Conservation (phyloP, 2,113 vertebrate species). For the Nipponia nippon region DNA sequence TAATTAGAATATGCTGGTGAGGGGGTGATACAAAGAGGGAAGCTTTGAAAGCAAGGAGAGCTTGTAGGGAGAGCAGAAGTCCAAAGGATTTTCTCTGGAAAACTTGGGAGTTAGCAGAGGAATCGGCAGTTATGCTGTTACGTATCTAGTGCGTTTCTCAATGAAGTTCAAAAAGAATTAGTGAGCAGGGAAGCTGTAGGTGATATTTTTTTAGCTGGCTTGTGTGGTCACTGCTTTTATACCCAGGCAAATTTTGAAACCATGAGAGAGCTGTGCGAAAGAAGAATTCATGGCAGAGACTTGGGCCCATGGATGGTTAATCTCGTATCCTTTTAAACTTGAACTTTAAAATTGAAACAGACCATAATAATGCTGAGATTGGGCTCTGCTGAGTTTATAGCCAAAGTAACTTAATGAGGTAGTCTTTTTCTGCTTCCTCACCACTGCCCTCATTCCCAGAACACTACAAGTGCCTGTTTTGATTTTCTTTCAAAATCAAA, state of each 20-base stretch:
- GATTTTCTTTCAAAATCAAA: conserved; percentile 39
- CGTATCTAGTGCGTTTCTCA: neutral
- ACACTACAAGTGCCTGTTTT: neutral
- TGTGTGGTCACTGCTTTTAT: neutral
- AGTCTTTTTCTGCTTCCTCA: neutral
- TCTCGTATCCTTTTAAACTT: neutral
- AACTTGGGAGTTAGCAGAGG: neutral
- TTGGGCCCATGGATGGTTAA: neutral
- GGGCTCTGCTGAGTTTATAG: conserved; percentile 22
- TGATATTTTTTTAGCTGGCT: neutral
- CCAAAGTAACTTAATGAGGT: neutral
- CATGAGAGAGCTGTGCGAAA: neutral
- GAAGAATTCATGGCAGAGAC: neutral
- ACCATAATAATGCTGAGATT: neutral
- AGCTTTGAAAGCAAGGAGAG: neutral
- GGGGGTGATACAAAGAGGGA: neutral
- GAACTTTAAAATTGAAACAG: neutral
- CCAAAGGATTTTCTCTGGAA: neutral
- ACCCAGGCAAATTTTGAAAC: neutral
- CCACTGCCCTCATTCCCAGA: neutral
- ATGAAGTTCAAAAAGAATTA: neutral
- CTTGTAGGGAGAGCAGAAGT: neutral
- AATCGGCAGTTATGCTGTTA: neutral
- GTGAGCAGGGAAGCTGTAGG: neutral
- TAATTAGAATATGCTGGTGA: neutral